phyloP scores from a whole-genome alignment of 2,888 invertebrate genomes.

The Leuctra nigra region DNA sequence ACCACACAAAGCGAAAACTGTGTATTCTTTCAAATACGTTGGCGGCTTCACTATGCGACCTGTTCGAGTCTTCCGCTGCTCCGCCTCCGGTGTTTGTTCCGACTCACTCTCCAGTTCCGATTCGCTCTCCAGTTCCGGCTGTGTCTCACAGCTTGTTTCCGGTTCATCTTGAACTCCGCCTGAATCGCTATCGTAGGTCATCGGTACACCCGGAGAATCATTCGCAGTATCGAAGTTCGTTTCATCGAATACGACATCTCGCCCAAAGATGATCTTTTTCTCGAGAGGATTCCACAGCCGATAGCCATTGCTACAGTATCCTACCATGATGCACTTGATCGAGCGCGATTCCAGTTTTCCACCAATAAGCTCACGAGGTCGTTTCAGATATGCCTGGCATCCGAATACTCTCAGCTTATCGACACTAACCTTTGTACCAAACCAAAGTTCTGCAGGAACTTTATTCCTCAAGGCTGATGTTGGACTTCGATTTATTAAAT shows the following conservation, averaged over 20 bases:
- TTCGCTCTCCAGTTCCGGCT: no score
- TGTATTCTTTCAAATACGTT: not conserved
- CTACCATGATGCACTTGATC: slow-evolving; percentile 4
- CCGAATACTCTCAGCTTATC: slow-evolving; percentile 5
- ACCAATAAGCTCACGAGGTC: slow-evolving; percentile 4
- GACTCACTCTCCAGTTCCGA: not conserved
- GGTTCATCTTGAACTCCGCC: no score
- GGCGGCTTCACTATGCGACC: no score
- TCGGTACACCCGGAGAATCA: not conserved
- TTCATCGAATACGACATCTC: slow-evolving; percentile 5
- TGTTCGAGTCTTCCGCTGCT: no score
- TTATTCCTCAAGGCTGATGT: not conserved
- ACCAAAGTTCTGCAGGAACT: slow-evolving; percentile 16
- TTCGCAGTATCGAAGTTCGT: not conserved
- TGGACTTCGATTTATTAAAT: slow-evolving; percentile 8
- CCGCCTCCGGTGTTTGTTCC: not conserved
- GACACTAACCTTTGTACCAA: not conserved
- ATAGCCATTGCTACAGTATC: slow-evolving; percentile 8
- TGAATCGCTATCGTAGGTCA: not conserved
- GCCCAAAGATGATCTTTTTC: not conserved
- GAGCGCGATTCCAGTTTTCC: not conserved
- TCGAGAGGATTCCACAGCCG: slow-evolving; percentile 5
- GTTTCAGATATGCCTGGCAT: not conserved
- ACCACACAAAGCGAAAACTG: not conserved
- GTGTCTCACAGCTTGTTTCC: no score